Base-by-base conservation (phyloP, 2,888 invertebrate genomes). In the Masnerella sp. region DNA sequence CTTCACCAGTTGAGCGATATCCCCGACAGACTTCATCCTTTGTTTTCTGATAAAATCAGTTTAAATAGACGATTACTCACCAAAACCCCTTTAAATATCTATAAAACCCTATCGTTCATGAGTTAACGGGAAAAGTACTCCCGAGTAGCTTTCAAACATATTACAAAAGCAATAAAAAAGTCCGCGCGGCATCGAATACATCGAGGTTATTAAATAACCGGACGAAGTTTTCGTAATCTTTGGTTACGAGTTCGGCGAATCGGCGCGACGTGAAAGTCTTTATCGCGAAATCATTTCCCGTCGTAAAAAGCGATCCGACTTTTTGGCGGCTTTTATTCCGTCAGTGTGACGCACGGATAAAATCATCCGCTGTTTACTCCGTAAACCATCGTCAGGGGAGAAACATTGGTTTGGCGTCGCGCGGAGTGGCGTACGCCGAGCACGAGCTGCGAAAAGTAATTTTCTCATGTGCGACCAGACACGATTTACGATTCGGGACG, bases 401-500 rank as follows among this genome's bases (percentile, higher is more conserved):
- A 76, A 74, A 76, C 68, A 74, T 70, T 74, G 69, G 61, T 71
- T 76, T 65, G 74, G 58, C 62, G 56, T n/a, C 68, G 43, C 49
- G 58, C 15, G 22, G 54, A 62, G 61, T 62, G 64, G 34, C 54
- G 67, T 69, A 72, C 65, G 40, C 51, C 65, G 30, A 62, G 72
- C 61, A 70, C 72, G 73, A 71, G 67, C 65, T 58, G 62, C 43
- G 72, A 74, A 72, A 76, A 74, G 74, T 76, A 74, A 76, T 76
- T 76, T 76, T 74, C 76, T 76, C 77, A 74, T 68, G 69, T 72
- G 72, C 74, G 67, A 71, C 71, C 76, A 67, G 64, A 68, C 67
- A 64, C 73, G 75, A 78, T 77, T 79, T 77, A 79, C 75, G 78
- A 77, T 72, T 76, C 64, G 70, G 71, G 54, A 64, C 52, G 65